Conservation (phyloP, 1,140 invertebrate species). For the Cotesia typhae region DNA sequence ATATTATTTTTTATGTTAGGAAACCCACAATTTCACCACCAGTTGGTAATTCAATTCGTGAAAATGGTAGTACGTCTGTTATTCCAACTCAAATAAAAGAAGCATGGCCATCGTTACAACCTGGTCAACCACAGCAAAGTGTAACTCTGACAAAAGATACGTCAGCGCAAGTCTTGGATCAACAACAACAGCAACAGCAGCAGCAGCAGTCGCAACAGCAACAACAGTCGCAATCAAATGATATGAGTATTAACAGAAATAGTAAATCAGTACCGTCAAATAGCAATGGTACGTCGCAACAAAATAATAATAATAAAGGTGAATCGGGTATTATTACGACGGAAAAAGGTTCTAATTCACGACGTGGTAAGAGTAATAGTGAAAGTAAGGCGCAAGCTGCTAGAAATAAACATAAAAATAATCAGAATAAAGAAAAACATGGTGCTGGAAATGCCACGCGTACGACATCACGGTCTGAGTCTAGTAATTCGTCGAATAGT, state of each 20-base stretch:
- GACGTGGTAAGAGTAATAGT: slow-evolving; percentile 63
- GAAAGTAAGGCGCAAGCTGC: slow-evolving; percentile 64
- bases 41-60: slow-evolving; percentile 60
- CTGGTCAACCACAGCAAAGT: slow-evolving; percentile 62
- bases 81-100: slow-evolving; percentile 67
- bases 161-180: background rate
- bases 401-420: slow-evolving; percentile 64
- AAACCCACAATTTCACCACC: slow-evolving; percentile 68
- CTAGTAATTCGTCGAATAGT: background rate
- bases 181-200: background rate
- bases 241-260: background rate
- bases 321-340: slow-evolving; percentile 44
- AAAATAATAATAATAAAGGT: slow-evolving; percentile 63
- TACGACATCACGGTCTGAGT: slow-evolving; percentile 57
- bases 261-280: slow-evolving; percentile 44
- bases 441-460: slow-evolving; percentile 46
- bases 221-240: slow-evolving; percentile 41
- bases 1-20: slow-evolving; percentile 35
- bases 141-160: slow-evolving; percentile 21
- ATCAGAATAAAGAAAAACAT: slow-evolving; percentile 63
- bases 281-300: slow-evolving; percentile 57
- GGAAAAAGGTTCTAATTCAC: slow-evolving; percentile 45
- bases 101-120: slow-evolving; percentile 74
- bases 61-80: slow-evolving; percentile 51
- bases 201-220: slow-evolving; percentile 26